Base-by-base conservation (phyloP, 2,888 invertebrate species). In the Thecophora atra region DNA sequence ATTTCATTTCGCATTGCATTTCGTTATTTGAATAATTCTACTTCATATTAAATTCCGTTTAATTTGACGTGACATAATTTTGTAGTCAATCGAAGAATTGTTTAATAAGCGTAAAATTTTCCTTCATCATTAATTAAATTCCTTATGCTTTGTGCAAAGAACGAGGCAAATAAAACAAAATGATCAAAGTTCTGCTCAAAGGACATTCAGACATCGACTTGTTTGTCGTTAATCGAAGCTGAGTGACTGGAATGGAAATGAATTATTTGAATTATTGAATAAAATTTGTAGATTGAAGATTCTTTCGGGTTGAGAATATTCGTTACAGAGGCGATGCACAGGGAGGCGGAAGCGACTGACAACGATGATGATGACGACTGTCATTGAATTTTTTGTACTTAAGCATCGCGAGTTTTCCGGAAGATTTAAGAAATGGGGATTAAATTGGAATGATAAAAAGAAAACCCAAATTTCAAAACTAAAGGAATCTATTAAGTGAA, bases 141-240 rank as follows among this genome's bases (percentile, higher is more conserved):
- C 24, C 17, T 26, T 13, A 17, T 58, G 15, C 21, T 58, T 58
- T 26, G 19, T 56, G 56, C 19, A 56, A 21, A 5, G 56, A 56
- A 3, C 56, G 3, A 17, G 19, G n/a, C 21, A 56, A 56, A 19
- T 56, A 13, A 13, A 56, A 13, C 56, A 56, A 4, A 4, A 19
- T 2, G 19, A 56, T 56, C 24, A 19, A 21, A 8, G 28, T 58
- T 58, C 26, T 26, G 1, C 17, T n/a, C 21, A 2, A 13, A 17
- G 8, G 21, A 17, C 28, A 26, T 7, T 15, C 17, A 26, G 28
- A 26, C n/a, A 5, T 37, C 7, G 30, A 21, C 37, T 1, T n/a
- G n/a, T 64, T 13, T 74, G 64, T n/a, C 56, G 62, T 70, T 72
- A 67, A 71, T 71, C 72, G 51, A 75, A 69, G 73, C 73, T 37